Conservation (phyloP, 2,888 invertebrate species). For the Ctena decussata region DNA sequence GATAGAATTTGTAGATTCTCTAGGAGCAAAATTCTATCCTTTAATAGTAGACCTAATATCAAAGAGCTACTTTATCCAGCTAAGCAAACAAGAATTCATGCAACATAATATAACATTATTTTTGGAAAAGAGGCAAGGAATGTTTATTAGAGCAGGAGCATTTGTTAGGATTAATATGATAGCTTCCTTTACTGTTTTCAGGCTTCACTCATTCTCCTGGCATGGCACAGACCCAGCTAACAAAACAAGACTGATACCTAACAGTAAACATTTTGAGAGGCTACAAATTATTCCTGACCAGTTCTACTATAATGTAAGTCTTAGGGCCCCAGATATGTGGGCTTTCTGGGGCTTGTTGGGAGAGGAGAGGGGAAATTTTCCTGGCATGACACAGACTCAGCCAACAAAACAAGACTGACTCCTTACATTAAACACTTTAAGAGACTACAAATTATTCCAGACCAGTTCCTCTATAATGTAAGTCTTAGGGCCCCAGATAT, state of each 20-base stretch:
- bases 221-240: conserved; percentile 84
- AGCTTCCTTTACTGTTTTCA: too few species aligned
- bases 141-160: too few species aligned
- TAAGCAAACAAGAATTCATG: too few species aligned
- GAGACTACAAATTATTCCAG: conserved; percentile 83
- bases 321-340: background rate
- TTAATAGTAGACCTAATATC: too few species aligned
- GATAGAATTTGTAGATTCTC: too few species aligned
- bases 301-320: conserved; percentile 85
- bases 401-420: conserved; percentile 80
- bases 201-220: conserved; percentile 85
- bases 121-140: too few species aligned
- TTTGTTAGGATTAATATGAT: too few species aligned
- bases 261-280: conserved; percentile 76
- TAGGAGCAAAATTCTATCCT: too few species aligned
- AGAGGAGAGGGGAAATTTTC: too few species aligned
- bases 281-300: conserved; percentile 84
- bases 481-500: conserved; percentile 38
- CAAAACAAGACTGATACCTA: conserved; percentile 79
- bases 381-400: conserved; percentile 85
- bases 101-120: too few species aligned
- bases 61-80: too few species aligned
- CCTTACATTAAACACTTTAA: conserved; percentile 76
- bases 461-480: conserved; percentile 86
- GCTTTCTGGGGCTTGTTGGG: too few species aligned